Conservation (phyloP, 1,140 invertebrate genomes). For the Sitodiplosis mosellana region DNA sequence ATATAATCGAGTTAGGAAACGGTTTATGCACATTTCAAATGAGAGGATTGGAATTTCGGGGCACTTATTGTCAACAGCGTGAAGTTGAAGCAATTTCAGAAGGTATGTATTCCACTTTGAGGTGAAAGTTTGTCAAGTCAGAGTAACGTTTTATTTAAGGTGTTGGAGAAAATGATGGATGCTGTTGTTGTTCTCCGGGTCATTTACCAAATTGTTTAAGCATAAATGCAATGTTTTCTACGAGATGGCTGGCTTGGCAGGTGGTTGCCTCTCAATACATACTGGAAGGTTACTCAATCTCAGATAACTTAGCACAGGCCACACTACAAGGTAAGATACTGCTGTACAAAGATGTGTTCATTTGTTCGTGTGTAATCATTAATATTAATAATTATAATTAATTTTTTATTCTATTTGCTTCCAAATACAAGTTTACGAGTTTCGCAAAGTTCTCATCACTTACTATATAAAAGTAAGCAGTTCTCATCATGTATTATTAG, state of each 20-base stretch:
- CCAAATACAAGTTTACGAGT: conserved; percentile 96
- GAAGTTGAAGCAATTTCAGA: conserved; percentile 97
- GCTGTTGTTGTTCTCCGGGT: conserved; percentile 83
- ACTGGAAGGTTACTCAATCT: conserved; percentile 94
- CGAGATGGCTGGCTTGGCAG: conserved; percentile 97
- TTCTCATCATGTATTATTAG: conserved; percentile 3
- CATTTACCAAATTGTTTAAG: conserved; percentile 78
- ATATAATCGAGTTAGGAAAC: conserved; percentile 96
- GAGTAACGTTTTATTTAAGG: conserved; percentile 8
- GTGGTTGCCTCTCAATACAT: conserved; percentile 87
- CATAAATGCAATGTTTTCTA: conserved; percentile 90
- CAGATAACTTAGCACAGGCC: conserved; percentile 88
- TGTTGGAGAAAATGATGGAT: conserved; percentile 80
- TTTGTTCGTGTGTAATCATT: too few relatives aligned
- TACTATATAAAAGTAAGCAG: conserved; percentile 95
- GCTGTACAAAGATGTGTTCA: too few relatives aligned
- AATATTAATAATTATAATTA: too few relatives aligned
- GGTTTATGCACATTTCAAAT: conserved; percentile 97
- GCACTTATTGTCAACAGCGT: conserved; percentile 96
- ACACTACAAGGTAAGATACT: too few relatives aligned
- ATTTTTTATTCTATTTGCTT: too few relatives aligned
- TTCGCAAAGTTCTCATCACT: conserved; percentile 87
- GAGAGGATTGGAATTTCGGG: conserved; percentile 90
- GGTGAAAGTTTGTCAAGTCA: too few relatives aligned
- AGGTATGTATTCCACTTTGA: too few relatives aligned